Base-by-base conservation (phyloP, 1,140 invertebrate species). In the Solen grandis region DNA sequence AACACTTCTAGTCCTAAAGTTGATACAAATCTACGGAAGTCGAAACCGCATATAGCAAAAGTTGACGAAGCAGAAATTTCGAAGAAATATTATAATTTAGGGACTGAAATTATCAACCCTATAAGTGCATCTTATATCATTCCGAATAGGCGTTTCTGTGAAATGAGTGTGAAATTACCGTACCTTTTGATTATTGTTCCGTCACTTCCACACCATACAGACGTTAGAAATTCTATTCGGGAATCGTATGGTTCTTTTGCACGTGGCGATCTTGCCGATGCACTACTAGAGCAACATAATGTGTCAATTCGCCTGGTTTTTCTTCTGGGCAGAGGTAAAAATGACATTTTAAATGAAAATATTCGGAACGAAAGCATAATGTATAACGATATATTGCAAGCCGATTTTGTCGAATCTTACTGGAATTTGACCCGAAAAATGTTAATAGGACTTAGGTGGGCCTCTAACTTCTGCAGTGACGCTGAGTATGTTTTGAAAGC, bases 401-500 rank as follows among this genome's bases (percentile, higher is more conserved):
- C 72, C 3, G 38, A 74, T 38, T 74, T 74, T 31, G 27, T 29
- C 8, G 72, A 74, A 1, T n/a, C 72, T 16, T 74, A 62, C 57
- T 25, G 57, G 4, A 74, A 74, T 55, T 27, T 73, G 19, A 54
- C 69, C 36, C 5, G 46, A 50, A 62, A 81, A 72, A 62, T 81
- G 35, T 33, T 73, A 2, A 38, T 69, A 16, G 95, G 94, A 2
- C 93, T 97, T 25, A 96, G 96, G 88, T 97, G 96, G 95, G 94
- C 95, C 52, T 93, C 94, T 4, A 94, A 95, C 88, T 94, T 95
- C 91, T 94, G 92, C 88, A 86, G 85, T 81, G 92, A 93, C 83
- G 95, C 95, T 8, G 70, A 46, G 68, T 92, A 86, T 81, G 77
- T 93, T 41, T 80, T 93, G 60, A 93, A 93, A 85, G 87, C 89